Percentiles rank a stretch among this genome's conserved stretches.
phyloP scores from a whole-genome alignment of 1,140 invertebrate species.

The Drosophila melanogaster region Release_6_plus_ISO1_MT NT_033777.3:23367501-23368000 shows the following conservation, averaged over 20 bases:
- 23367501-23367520: conserved; percentile 59
- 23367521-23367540: conserved; percentile 34
- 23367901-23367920: conserved; percentile 80
- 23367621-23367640: conserved; percentile 34
- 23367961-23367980: conserved; percentile 71
- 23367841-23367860: conserved; percentile 73
- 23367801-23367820: conserved; percentile 23
- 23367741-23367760: conserved; percentile 72
- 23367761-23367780: conserved; percentile 79
- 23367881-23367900: conserved; percentile 76
- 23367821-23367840: conserved; percentile 81
- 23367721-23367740: not conserved
- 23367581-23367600: conserved; percentile 80
- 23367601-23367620: conserved; percentile 74
- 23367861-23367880: conserved; percentile 54
- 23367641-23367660: not conserved
- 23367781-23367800: conserved; percentile 26
- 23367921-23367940: conserved; percentile 81
- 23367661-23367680: too few species aligned
- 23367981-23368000: conserved; percentile 22
- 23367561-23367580: conserved; percentile 55
- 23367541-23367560: conserved; percentile 78
- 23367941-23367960: conserved; percentile 71
- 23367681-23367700: too few species aligned
- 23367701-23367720: too few species aligned